A percentile compares a stretch with the other conserved stretches of the same genome.
These are phyloP conservation scores for Cladopsammia gracilis DNA, from an alignment of 64 coral and sea anemone genomes.

Conservation along the genomic window DNA sequence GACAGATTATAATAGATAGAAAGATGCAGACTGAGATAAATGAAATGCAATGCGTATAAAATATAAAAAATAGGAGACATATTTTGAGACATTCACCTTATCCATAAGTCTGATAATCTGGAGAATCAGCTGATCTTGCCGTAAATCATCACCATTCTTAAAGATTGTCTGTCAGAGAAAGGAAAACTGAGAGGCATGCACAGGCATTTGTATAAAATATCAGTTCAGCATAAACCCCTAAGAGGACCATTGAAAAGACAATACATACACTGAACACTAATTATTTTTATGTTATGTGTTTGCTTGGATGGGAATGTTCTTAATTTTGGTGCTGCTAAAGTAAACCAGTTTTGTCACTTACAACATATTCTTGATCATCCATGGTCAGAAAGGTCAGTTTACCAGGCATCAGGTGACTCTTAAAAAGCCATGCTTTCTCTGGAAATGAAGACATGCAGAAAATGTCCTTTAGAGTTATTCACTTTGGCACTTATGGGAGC, in stretches of 20 bases:
- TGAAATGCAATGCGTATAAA: not conserved
- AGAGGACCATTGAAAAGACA: too few species aligned
- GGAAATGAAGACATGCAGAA: not conserved
- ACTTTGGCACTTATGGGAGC: too few species aligned
- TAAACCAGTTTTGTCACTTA: constrained; percentile 35
- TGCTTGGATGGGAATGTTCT: too few species aligned
- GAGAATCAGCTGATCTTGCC: constrained; percentile 97
- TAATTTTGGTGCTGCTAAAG: not conserved
- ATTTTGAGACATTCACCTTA: constrained; percentile 59
- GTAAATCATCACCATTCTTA: constrained; percentile 98
- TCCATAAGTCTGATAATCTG: constrained; percentile 98
- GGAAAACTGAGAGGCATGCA: not conserved
- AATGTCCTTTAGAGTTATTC: not conserved
- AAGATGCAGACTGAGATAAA: not conserved
- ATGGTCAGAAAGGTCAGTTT: constrained; percentile 89
- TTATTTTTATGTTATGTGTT: too few species aligned
- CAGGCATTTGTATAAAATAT: too few species aligned
- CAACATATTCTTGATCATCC: constrained; percentile 95
- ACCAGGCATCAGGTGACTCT: constrained; percentile 97
- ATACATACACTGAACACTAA: too few species aligned
- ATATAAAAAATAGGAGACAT: not conserved
- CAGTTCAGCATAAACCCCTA: too few species aligned
- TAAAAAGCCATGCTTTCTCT: constrained; percentile 98
- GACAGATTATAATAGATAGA: not conserved
- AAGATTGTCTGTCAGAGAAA: constrained; percentile 77